Base-by-base conservation (phyloP, 2,797 vertebrate species). In the Hippoglossus hippoglossus region DNA sequence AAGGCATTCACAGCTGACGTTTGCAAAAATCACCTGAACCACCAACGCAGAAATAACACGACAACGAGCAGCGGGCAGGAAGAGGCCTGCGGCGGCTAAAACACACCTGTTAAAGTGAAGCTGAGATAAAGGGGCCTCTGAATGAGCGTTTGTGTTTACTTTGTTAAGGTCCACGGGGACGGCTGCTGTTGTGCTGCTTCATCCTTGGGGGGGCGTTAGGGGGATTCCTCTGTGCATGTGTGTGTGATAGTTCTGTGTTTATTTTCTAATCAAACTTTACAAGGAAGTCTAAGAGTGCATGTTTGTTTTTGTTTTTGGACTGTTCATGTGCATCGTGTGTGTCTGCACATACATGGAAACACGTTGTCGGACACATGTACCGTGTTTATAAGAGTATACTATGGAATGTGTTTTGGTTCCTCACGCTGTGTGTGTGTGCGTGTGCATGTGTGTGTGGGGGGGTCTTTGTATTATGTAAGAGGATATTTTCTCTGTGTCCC, bases 341-440 rank as follows among this genome's bases (percentile, higher is more conserved):
- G 18, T n/a, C 24, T 28, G 52, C 21, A 26, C 70, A 64, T 54
- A 55, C 73, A 68, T 28, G 72, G 41, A 80, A 79, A 82, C 83
- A 71, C 67, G 72, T 58, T 47, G 57, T 71, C 28, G 15, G 69
- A 62, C 65, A 77, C 73, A 82, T 47, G 62, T 49, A 39, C 85
- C 50, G 52, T 75, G 76, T 80, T 86, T 63, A 59, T 57, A 44
- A 65, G 54, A 73, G 51, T 49, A 63, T 79, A 83, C 78, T 63
- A 79, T 70, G 88, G 86, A 91, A 91, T 87, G 87, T 91, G 86
- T 87, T 92, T 89, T 89, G 89, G 85, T 72, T 87, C 74, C 70
- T 75, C 63, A 61, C 0, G 63, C 86, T 84, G 74, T 58, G 85
- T 65, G 85, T 65, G 44, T 44, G 39, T 13, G 39, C 8, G 11